A percentile compares a stretch with the other conserved stretches of the same genome.
These are phyloP conservation scores for Peromyscus aztecus DNA, from an alignment of 2,797 vertebrate species.

Conservation along the genomic window DNA sequence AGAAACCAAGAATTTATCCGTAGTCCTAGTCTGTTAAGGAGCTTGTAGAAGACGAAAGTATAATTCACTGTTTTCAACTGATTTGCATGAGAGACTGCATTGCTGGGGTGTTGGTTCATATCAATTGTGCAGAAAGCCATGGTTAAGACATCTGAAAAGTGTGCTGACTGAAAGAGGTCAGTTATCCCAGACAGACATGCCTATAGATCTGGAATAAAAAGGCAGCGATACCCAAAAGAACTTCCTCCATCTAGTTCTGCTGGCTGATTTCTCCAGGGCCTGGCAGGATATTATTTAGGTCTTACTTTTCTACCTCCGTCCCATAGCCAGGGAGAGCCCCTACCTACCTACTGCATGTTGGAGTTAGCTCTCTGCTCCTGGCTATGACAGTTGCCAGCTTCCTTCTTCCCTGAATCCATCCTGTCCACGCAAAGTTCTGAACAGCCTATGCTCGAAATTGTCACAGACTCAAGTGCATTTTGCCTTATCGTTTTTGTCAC, in stretches of 20 bases:
- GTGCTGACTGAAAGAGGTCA: conserved; percentile 6
- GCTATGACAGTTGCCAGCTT: accelerated
- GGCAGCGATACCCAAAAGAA: background rate
- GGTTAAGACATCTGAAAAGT: conserved; percentile 50
- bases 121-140: conserved; percentile 28
- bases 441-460: background rate
- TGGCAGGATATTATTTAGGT: background rate
- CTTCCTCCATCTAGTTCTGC: background rate
- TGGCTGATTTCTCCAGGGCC: background rate
- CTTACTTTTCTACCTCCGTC: background rate
- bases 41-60: background rate
- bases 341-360: background rate
- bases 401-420: background rate
- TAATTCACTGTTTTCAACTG: conserved; percentile 28
- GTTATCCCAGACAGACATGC: background rate
- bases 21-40: background rate
- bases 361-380: background rate
- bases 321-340: background rate
- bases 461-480: background rate
- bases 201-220: background rate
- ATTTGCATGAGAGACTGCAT: conserved; percentile 31
- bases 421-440: background rate
- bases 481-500: background rate
- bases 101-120: background rate
- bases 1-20: background rate